These are phyloP conservation scores for Semotilus atromaculatus DNA, from an alignment of 2,797 vertebrate genomes.

Conservation along the genomic window DNA sequence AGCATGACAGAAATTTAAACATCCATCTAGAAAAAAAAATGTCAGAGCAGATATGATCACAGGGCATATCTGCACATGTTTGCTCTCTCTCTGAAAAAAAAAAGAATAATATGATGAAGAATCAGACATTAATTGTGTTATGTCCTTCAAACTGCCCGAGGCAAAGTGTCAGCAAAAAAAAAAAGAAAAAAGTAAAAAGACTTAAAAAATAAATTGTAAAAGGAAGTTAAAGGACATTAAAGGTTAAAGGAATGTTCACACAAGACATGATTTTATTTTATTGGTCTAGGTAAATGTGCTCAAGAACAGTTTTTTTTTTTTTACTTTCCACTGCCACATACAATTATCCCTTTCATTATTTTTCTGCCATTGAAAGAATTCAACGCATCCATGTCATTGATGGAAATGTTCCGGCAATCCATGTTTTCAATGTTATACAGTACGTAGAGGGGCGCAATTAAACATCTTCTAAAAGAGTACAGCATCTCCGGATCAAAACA, in stretches of 20 bases:
- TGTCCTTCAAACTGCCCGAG: not conserved
- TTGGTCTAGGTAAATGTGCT: not conserved
- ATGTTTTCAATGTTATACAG: not conserved
- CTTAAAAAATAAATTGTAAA: not conserved
- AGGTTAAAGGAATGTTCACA: not conserved
- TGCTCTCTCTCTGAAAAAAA: slow-evolving; percentile 4
- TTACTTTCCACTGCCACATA: not conserved
- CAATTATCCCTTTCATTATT: not conserved
- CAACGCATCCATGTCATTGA: too few species aligned
- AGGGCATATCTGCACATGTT: not conserved
- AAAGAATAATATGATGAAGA: not conserved
- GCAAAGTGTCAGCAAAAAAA: slow-evolving; percentile 4
- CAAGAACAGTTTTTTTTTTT: not conserved
- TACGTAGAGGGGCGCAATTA: not conserved
- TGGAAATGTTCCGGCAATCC: not conserved
- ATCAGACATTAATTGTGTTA: not conserved
- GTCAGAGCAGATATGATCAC: slow-evolving; percentile 26
- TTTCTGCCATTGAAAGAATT: not conserved
- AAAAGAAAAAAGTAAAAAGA: not conserved
- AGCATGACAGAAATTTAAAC: slow-evolving; percentile 15
- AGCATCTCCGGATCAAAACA: not conserved
- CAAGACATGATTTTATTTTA: not conserved
- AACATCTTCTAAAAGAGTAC: too few species aligned
- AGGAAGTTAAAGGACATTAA: not conserved
- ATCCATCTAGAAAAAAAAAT: slow-evolving; percentile 18